phyloP scores from a whole-genome alignment of 2,888 invertebrate species.

The Lasioglossum pauxillum region DNA sequence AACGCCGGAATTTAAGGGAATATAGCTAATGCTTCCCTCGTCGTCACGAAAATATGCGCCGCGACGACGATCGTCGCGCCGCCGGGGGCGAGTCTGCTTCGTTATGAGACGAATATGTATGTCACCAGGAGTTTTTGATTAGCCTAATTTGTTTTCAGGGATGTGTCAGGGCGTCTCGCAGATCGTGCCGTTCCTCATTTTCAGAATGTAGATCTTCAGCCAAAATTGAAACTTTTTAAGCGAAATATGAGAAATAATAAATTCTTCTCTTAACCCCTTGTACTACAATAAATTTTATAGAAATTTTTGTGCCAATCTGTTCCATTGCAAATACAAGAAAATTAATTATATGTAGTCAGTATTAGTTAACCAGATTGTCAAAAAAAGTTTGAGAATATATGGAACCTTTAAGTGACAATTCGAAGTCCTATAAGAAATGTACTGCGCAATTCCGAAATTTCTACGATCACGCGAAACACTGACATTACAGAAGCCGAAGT shows the following conservation, averaged over 20 bases:
- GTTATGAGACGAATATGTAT: not conserved
- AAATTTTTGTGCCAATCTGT: not conserved
- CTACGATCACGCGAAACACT: not conserved
- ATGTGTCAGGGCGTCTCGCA: not conserved
- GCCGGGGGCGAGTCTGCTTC: not conserved
- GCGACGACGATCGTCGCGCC: not conserved
- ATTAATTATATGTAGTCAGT: no score
- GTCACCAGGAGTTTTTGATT: not conserved
- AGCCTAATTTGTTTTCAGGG: not conserved
- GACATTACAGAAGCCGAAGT: not conserved
- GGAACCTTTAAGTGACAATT: not conserved
- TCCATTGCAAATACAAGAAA: no score
- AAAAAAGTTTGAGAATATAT: not conserved
- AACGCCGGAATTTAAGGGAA: slow-evolving; percentile 34
- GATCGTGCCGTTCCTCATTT: not conserved
- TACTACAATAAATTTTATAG: not conserved
- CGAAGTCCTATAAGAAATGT: not conserved
- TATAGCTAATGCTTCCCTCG: slow-evolving; percentile 31
- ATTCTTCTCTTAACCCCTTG: not conserved
- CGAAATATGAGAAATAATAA: not conserved
- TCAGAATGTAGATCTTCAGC: not conserved
- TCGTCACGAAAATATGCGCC: not conserved
- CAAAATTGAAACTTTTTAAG: not conserved
- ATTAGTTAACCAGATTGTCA: no score
- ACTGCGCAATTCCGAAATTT: not conserved